These are phyloP conservation scores for Cichladusa arquata DNA, from an alignment of 2,113 vertebrate species.

Conservation along the genomic window DNA sequence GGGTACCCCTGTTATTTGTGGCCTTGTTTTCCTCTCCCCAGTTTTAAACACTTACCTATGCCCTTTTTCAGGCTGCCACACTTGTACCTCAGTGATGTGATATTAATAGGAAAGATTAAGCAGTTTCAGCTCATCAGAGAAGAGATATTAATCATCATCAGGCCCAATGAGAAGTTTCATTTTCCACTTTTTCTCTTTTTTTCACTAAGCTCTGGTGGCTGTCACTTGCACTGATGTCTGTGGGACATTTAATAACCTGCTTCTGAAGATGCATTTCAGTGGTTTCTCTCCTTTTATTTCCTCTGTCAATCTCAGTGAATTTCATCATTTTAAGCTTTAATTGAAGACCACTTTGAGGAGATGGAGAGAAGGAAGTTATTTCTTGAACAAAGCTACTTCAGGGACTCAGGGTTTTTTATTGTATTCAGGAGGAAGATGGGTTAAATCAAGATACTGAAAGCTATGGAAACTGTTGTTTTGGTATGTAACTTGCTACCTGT, in stretches of 20 bases:
- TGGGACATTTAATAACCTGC: constrained; percentile 23
- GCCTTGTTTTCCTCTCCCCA: background rate
- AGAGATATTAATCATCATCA: constrained; percentile 73
- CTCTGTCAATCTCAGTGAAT: background rate
- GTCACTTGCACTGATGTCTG: background rate
- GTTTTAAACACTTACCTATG: background rate
- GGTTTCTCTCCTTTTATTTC: constrained; percentile 28
- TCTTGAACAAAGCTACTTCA: background rate
- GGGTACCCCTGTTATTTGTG: background rate
- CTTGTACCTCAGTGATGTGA: constrained; percentile 40
- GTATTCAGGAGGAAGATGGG: background rate
- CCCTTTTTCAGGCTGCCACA: background rate
- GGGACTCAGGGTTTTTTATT: background rate
- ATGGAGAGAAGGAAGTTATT: background rate
- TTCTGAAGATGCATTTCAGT: constrained; percentile 22
- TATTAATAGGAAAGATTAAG: constrained; percentile 67
- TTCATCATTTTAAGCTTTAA: constrained; percentile 13
- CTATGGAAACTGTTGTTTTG: background rate
- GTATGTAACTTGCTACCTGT: background rate
- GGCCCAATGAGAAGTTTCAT: constrained; percentile 60
- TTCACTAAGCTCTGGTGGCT: background rate
- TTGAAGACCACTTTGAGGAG: constrained; percentile 49
- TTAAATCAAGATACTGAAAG: background rate
- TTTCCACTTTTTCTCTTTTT: constrained; percentile 50
- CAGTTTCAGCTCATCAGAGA: constrained; percentile 59